Evolutionary conservation across 2,888 invertebrate species (phyloP).

Genomic region (Merodon equestris): DNA sequence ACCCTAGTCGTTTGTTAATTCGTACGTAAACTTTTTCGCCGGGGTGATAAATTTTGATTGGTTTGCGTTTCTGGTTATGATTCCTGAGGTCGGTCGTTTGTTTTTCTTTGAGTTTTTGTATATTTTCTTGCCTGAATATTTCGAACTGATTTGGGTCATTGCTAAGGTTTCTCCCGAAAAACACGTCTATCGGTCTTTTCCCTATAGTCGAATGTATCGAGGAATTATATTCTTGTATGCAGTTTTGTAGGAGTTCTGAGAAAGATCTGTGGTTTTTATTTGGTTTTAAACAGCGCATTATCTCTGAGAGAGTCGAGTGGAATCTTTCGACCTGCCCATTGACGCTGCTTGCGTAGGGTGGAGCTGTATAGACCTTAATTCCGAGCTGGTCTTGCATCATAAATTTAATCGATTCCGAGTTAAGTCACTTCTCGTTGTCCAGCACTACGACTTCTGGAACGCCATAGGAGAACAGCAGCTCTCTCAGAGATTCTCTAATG

Average conservation of each 20-base stretch:
- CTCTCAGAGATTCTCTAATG: slow-evolving; percentile 43
- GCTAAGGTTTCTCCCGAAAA: slow-evolving; percentile 16
- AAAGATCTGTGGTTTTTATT: slow-evolving; percentile 3
- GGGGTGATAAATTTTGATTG: slow-evolving; percentile 14
- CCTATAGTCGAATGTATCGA: slow-evolving; percentile 27
- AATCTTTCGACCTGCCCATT: slow-evolving; percentile 29
- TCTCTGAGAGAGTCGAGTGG: slow-evolving; percentile 30
- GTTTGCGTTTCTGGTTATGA: slow-evolving; percentile 23
- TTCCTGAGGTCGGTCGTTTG: slow-evolving; percentile 23
- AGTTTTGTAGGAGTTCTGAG: slow-evolving; percentile 10
- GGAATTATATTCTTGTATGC: slow-evolving; percentile 31
- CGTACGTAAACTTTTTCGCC: slow-evolving; percentile 32
- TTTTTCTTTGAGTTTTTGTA: slow-evolving; percentile 23
- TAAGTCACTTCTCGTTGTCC: slow-evolving; percentile 55
- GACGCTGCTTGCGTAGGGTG: slow-evolving; percentile 19
- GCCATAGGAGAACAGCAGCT: slow-evolving; percentile 47
- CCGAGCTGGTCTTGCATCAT: slow-evolving; percentile 49
- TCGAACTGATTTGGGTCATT: slow-evolving; percentile 22
- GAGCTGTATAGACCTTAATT: slow-evolving; percentile 20
- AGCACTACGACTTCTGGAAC: slow-evolving; percentile 50
- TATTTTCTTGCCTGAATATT: slow-evolving; percentile 17
- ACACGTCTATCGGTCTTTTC: slow-evolving; percentile 24
- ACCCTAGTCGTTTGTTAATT: slow-evolving; percentile 36
- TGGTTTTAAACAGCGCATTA: slow-evolving; percentile 21
- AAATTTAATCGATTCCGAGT: slow-evolving; percentile 32